Conservation (phyloP, 1,140 invertebrate species). For the Onthophagus taurus region DNA sequence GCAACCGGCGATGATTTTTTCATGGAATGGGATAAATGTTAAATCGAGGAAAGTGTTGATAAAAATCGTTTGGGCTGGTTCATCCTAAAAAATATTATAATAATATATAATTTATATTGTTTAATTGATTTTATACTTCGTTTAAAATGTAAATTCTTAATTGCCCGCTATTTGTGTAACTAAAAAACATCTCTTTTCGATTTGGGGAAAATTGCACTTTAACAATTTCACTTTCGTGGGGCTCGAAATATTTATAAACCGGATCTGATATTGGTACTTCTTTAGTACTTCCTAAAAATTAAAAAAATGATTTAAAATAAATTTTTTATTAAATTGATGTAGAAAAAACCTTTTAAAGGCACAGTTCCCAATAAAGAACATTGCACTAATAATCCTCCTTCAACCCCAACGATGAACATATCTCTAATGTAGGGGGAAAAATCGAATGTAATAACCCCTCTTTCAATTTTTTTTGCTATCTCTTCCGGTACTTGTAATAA, state of each 20-base stretch:
- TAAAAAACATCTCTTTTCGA: slow-evolving; percentile 31
- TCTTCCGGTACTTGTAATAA: slow-evolving; percentile 13
- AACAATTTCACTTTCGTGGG: slow-evolving; percentile 31
- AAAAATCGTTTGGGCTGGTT: slow-evolving; percentile 34
- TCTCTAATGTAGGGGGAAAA: slow-evolving; percentile 32
- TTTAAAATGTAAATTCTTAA: slow-evolving; percentile 31
- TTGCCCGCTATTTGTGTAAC: slow-evolving; percentile 28
- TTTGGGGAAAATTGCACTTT: slow-evolving; percentile 29
- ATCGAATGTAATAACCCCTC: slow-evolving; percentile 33
- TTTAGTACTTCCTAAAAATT: slow-evolving; percentile 16
- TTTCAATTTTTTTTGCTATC: slow-evolving; percentile 20
- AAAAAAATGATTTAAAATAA: slow-evolving; percentile 2
- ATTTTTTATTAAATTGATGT: slow-evolving; percentile 2
- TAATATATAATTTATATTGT: neutral
- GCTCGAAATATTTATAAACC: slow-evolving; percentile 29
- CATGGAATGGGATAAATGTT: slow-evolving; percentile 29
- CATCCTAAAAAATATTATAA: slow-evolving; percentile 22
- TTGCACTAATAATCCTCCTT: slow-evolving; percentile 31
- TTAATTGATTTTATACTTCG: slow-evolving; percentile 20
- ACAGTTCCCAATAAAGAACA: slow-evolving; percentile 31
- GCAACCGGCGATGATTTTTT: slow-evolving; percentile 29
- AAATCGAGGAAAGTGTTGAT: too few species aligned
- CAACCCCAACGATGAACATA: slow-evolving; percentile 32
- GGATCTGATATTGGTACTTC: slow-evolving; percentile 28
- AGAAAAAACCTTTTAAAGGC: slow-evolving; percentile 24